phyloP scores from a whole-genome alignment of 2,797 vertebrate species.

The Cheirogaleus major region DNA sequence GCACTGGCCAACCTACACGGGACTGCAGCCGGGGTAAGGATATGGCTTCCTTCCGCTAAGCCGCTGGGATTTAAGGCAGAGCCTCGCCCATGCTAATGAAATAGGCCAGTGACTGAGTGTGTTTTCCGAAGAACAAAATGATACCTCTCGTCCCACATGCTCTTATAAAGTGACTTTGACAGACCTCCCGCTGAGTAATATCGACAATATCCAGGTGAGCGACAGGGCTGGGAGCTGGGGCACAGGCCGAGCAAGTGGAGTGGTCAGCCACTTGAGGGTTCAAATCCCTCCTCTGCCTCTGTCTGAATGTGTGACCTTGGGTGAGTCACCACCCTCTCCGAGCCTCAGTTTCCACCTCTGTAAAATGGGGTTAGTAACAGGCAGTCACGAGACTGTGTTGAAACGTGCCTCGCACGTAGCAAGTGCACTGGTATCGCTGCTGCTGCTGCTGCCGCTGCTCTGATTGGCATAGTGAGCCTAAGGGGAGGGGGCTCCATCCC shows the following conservation, averaged over 20 bases:
- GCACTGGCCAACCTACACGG: neutral
- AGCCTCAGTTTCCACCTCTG: neutral
- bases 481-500: neutral
- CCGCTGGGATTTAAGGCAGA: neutral
- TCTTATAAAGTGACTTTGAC: neutral
- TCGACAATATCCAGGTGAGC: neutral
- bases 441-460: too few relatives aligned
- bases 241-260: too few relatives aligned
- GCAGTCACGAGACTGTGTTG: too few relatives aligned
- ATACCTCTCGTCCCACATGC: neutral
- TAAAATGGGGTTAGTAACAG: neutral
- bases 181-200: neutral
- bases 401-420: accelerated
- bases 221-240: neutral
- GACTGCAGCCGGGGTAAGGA: neutral
- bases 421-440: neutral
- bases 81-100: neutral
- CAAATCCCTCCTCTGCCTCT: neutral
- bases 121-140: neutral
- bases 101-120: too few relatives aligned
- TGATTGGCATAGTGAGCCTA: neutral
- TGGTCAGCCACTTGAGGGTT: neutral
- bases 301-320: neutral
- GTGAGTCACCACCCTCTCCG: neutral
- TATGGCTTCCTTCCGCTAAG: neutral